phyloP scores from a whole-genome alignment of 2,797 vertebrate genomes.

The Corythornis leucogaster region DNA sequence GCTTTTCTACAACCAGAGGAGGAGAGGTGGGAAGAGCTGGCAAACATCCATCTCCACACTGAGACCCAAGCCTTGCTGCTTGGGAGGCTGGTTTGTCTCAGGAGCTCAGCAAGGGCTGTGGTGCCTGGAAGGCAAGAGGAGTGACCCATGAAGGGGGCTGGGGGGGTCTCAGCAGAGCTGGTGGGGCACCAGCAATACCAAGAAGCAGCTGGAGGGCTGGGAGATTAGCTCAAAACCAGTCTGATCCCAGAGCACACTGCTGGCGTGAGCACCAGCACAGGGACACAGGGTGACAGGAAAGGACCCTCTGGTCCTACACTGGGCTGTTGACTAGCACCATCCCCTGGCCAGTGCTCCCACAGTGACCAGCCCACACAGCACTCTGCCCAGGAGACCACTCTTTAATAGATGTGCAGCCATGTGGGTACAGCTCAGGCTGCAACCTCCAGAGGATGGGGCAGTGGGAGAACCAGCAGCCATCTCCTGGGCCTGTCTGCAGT shows the following conservation, averaged over 20 bases:
- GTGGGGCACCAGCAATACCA: neutral
- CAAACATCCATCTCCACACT: neutral
- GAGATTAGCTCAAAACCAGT: neutral
- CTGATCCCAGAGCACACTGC: neutral
- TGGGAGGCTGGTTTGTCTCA: neutral
- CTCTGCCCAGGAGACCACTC: neutral
- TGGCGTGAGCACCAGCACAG: accelerated
- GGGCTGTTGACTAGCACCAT: neutral
- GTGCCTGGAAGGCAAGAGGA: neutral
- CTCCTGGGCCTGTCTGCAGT: neutral
- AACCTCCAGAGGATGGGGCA: accelerated
- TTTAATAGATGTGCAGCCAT: constrained; percentile 2
- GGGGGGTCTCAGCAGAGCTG: neutral
- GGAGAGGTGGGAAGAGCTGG: neutral
- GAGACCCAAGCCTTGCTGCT: neutral
- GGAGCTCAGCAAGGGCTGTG: accelerated
- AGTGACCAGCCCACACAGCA: accelerated
- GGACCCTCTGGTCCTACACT: neutral
- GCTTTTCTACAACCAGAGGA: neutral
- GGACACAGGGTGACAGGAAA: neutral
- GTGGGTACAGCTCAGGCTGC: neutral
- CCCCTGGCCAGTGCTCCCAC: neutral
- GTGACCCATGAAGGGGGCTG: accelerated
- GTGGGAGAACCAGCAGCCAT: neutral
- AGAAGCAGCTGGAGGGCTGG: neutral